Conservation (phyloP, 2,797 vertebrate genomes). For the Mycteria americana region DNA sequence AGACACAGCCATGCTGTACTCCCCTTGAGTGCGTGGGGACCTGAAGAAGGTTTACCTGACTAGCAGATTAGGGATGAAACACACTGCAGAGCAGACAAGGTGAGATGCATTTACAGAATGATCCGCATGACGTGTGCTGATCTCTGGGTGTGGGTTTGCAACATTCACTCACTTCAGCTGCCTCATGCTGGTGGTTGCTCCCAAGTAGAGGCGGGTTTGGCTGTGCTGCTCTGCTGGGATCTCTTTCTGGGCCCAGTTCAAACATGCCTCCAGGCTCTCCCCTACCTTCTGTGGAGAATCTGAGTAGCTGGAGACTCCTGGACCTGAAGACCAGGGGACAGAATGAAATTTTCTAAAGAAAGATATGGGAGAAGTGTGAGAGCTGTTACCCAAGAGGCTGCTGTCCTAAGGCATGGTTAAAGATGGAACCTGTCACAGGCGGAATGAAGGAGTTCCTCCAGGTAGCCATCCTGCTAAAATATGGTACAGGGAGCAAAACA, state of each 20-base stretch:
- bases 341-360: not conserved
- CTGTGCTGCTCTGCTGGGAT: constrained; percentile 71
- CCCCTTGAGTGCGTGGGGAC: not conserved
- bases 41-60: not conserved
- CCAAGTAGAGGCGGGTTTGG: constrained; percentile 77
- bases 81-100: not conserved
- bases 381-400: not conserved
- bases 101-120: not conserved
- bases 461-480: not conserved
- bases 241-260: constrained; percentile 67
- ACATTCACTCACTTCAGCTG: constrained; percentile 75
- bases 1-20: not conserved
- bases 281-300: constrained; percentile 63
- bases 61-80: not conserved
- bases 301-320: constrained; percentile 77
- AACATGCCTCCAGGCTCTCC: constrained; percentile 74
- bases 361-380: not conserved
- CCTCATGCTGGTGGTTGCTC: constrained; percentile 78
- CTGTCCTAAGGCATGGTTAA: not conserved
- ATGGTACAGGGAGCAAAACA: not conserved
- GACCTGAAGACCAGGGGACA: constrained; percentile 56
- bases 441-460: not conserved
- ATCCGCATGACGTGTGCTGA: rapidly evolving
- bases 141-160: not conserved
- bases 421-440: not conserved